These are phyloP conservation scores for Drosophila dives DNA, from an alignment of 2,888 invertebrate species.

Conservation along the genomic window DNA sequence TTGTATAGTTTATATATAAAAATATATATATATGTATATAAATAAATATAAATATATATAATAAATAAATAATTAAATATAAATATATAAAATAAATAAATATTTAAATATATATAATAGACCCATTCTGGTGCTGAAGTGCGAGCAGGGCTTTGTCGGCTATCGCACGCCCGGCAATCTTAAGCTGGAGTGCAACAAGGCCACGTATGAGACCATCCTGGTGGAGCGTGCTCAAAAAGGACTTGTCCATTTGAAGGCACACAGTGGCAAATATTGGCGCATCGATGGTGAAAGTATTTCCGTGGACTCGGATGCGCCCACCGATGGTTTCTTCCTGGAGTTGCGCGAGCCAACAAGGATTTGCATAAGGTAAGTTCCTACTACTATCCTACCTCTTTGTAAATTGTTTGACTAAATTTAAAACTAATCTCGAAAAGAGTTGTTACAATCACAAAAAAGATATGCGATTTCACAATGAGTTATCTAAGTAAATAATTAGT, in stretches of 20 bases:
- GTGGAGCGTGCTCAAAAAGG: conserved; percentile 96
- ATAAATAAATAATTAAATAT: too few species aligned
- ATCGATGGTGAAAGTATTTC: conserved; percentile 94
- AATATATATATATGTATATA: too few species aligned
- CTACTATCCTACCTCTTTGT: background rate
- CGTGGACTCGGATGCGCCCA: conserved; percentile 92
- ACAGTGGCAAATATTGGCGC: conserved; percentile 97
- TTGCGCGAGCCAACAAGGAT: conserved; percentile 96
- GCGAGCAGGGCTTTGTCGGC: conserved; percentile 98
- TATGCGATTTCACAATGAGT: background rate
- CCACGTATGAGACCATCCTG: conserved; percentile 96
- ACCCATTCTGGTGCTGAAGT: conserved; percentile 96
- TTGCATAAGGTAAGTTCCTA: conserved; percentile 89
- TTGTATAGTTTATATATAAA: too few species aligned
- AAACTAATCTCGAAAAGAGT: background rate
- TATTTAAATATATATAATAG: conserved; percentile 83
- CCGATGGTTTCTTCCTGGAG: conserved; percentile 95
- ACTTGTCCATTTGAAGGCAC: conserved; percentile 95
- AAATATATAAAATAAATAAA: too few species aligned
- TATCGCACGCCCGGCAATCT: conserved; percentile 91
- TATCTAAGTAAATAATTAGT: background rate
- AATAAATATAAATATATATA: too few species aligned
- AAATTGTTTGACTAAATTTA: background rate
- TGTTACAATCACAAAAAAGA: background rate
- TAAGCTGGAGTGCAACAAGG: conserved; percentile 97